phyloP scores from a whole-genome alignment of 2,113 vertebrate genomes.

The Ginglymostoma cirratum region DNA sequence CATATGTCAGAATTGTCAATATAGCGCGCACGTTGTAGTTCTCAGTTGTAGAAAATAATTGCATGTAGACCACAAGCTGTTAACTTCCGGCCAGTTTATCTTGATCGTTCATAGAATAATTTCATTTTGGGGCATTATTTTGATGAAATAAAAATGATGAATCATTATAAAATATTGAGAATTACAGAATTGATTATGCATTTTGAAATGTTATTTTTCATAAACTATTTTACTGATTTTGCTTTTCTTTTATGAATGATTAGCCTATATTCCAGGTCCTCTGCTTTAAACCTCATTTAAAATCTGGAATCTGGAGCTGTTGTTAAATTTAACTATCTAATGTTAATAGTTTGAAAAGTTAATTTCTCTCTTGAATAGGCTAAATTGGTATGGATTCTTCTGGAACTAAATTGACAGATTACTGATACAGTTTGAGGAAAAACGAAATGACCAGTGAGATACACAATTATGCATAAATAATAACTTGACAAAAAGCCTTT shows the following conservation, averaged over 20 bases:
- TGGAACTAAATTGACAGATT: conserved; percentile 36
- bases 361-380: conserved; percentile 43
- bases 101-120: not conserved
- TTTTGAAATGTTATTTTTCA: not conserved
- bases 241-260: not conserved
- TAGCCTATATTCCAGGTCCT: not conserved
- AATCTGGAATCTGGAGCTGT: conserved; percentile 38
- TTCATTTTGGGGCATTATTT: not conserved
- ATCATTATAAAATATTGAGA: not conserved
- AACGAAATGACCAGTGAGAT: not conserved
- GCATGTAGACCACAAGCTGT: not conserved
- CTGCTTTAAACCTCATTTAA: conserved; percentile 40
- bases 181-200: not conserved
- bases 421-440: not conserved
- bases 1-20: not conserved
- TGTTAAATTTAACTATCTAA: conserved; percentile 44
- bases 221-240: not conserved
- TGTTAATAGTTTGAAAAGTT: conserved; percentile 39
- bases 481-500: not conserved
- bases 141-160: not conserved
- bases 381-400: conserved; percentile 43
- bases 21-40: not conserved
- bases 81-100: not conserved
- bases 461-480: not conserved
- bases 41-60: not conserved